A percentile compares a stretch with the other conserved stretches of the same genome.
Conservation (phyloP, 2,113 vertebrate species). For the Boleophthalmus pectinirostris region DNA sequence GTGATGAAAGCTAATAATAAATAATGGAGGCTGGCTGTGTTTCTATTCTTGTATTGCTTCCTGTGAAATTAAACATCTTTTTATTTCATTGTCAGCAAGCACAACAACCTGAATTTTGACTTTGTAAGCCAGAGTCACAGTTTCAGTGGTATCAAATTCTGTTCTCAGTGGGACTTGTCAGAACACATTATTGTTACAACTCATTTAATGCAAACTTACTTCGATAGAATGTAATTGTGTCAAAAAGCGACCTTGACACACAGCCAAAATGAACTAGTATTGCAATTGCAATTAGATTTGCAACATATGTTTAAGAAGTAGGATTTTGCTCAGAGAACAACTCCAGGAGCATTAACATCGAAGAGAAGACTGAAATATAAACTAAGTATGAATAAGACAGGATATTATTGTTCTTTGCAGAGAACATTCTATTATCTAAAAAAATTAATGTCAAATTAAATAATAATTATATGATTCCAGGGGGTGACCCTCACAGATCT, state of each 20-base stretch:
- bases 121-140: not conserved
- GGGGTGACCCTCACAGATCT: slow-evolving; percentile 90
- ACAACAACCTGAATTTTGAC: not conserved
- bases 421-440: not conserved
- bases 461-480: slow-evolving; percentile 60
- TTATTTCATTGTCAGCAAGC: not conserved
- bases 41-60: not conserved
- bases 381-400: too few species aligned
- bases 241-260: not conserved
- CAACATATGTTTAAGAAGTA: too few species aligned
- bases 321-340: too few species aligned
- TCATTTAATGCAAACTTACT: not conserved
- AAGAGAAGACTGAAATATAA: too few species aligned
- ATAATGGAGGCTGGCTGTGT: not conserved
- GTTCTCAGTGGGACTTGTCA: not conserved
- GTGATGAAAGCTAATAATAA: not conserved
- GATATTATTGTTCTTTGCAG: not conserved
- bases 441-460: not conserved
- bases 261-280: not conserved
- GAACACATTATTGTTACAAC: not conserved
- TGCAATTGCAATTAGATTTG: too few species aligned
- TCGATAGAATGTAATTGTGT: not conserved
- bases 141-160: not conserved
- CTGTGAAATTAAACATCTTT: not conserved
- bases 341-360: too few species aligned